Percentiles rank a stretch among this genome's conserved stretches.
Evolutionary conservation across 2,113 vertebrate genomes (phyloP).

Genomic region (Oreochromis niloticus): DNA sequence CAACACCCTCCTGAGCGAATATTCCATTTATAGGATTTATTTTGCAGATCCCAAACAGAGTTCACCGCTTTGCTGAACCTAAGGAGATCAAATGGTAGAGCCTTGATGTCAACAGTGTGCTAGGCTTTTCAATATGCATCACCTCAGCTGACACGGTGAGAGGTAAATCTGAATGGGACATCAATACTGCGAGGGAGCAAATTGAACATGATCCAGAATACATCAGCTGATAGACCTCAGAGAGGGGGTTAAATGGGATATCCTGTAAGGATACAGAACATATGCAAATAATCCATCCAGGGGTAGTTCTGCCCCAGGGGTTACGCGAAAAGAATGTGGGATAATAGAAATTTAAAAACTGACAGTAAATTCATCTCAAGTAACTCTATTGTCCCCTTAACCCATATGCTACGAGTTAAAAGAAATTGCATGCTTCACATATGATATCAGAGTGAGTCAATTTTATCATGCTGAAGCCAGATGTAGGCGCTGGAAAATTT

Average conservation of each 20-base stretch:
- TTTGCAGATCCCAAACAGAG: slow-evolving; percentile 51
- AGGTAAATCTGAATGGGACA: slow-evolving; percentile 29
- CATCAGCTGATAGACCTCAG: slow-evolving; percentile 9
- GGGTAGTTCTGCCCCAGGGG: background rate
- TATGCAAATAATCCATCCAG: background rate
- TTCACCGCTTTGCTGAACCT: slow-evolving; percentile 49
- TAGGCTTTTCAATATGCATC: slow-evolving; percentile 38
- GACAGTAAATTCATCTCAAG: background rate
- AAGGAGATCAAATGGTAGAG: slow-evolving; percentile 40
- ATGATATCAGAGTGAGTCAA: background rate
- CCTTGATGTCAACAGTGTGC: slow-evolving; percentile 26
- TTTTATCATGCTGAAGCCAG: background rate
- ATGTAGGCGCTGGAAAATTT: background rate
- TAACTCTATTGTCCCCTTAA: background rate
- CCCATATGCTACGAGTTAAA: background rate
- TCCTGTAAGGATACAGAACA: background rate
- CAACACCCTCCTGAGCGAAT: slow-evolving; percentile 49
- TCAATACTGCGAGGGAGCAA: slow-evolving; percentile 12
- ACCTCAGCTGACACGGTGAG: slow-evolving; percentile 22
- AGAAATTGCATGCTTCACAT: background rate
- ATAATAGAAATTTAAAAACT: background rate
- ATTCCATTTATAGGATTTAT: slow-evolving; percentile 65
- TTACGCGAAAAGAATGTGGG: background rate
- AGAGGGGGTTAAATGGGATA: background rate
- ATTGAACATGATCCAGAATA: slow-evolving; percentile 20